phyloP scores from a whole-genome alignment of 2,888 invertebrate species.

The Cephus nigrinus region DNA sequence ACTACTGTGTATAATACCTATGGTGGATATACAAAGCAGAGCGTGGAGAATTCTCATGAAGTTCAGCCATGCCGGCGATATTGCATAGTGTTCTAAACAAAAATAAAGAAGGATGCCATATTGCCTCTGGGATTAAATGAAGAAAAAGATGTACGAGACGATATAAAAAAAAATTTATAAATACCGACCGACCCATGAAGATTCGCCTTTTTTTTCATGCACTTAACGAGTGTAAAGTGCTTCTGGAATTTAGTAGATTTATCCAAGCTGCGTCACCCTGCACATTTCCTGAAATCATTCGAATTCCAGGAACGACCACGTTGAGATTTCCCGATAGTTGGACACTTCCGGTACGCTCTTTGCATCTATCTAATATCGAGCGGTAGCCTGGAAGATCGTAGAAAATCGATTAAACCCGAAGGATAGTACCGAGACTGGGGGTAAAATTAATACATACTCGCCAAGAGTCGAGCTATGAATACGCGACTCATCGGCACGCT shows the following conservation, averaged over 20 bases:
- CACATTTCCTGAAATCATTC: not conserved
- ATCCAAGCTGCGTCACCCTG: not conserved
- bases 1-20: not conserved
- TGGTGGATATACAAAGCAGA: not conserved
- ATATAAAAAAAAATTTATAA: not conserved
- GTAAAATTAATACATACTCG: conserved; percentile 43
- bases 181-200: not conserved
- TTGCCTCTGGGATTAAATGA: not conserved
- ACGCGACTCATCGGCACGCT: conserved; percentile 11
- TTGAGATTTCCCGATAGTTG: not conserved
- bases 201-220: not conserved
- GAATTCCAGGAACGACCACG: not conserved
- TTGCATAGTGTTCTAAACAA: not conserved
- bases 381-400: not conserved
- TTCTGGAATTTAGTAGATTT: not conserved
- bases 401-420: not conserved
- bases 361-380: not conserved
- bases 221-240: not conserved
- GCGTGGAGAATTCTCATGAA: not conserved
- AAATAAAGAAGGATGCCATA: not conserved
- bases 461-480: conserved; percentile 29
- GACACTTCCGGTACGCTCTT: not conserved
- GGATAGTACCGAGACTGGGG: not conserved
- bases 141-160: not conserved
- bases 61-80: not conserved